Evolutionary conservation across 2,113 vertebrate species (phyloP), one percentile per base, ranked within the genome.

Genomic region (Salvator merianae): DNA sequence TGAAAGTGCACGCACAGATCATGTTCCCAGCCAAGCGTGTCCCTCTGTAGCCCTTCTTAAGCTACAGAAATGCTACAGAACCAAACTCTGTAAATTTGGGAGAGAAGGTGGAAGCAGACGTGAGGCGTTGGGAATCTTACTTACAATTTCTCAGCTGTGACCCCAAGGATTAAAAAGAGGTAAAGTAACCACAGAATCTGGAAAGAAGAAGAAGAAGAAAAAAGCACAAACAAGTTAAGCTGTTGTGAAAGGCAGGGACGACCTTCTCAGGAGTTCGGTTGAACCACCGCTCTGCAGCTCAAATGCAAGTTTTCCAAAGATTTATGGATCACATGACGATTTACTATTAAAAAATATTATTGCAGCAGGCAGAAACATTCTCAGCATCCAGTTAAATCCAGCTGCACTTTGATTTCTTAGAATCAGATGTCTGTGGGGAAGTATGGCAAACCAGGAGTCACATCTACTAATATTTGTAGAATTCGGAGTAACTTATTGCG

Each of bases 111-210:
- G 16, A 53, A 53, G 16, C 50, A 53, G 4, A 53, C 10, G 50
- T 53, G 50, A 53, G 14, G 55, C 20, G 14, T 55, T 12, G 3
- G 18, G 55, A 59, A 59, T 20, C 24, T 18, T 83, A 97, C 97
- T 97, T 87, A 98, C 97, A 97, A 97, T 77, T 97, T 97, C 28
- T 95, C 97, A 0, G 97, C 97, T 0, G 96, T 97, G 86, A 97
- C 95, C 0, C 94, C 94, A 0, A 97, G 96, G 77, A 97, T 92
- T 85, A 96, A 34, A 68, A 97, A 98, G 65, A 98, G 94, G 88
- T 97, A 96, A 14, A 97, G 85, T 3, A 98, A 94, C 97, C 97
- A 98, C 47, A 96, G 28, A 28, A 84, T 94, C 97, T 97, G 90
- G 0, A 3, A n/a, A n/a, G n/a, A n/a, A n/a, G n/a, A n/a, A n/a